Base-by-base conservation (phyloP, 92 coral and sea anemone species). In the Porites evermanni region DNA sequence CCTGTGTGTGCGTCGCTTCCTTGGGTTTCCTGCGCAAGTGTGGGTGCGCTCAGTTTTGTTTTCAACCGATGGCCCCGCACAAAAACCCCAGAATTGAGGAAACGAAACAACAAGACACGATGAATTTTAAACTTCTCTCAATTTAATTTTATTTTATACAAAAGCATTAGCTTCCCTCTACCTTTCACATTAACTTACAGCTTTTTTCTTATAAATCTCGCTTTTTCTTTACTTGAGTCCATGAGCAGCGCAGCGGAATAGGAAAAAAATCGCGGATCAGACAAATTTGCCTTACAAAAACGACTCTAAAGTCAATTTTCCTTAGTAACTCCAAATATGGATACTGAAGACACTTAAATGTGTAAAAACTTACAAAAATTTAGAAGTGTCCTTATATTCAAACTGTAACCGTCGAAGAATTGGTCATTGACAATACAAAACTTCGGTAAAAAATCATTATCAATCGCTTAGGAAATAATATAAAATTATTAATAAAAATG, bases 341-440 rank as follows among this genome's bases (percentile, higher is more conserved):
- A 79, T 12, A 17, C 38, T 50, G 1, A 12, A 4, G 23, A 63
- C n/a, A 63, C 18, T 60, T 20, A 50, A 59, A 79, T 64, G 19
- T 13, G 12, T 13, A 6, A 64, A 64, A 65, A 10, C 19, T 26
- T 26, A 23, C 44, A 38, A 44, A 64, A 44, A 2, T 13, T 50
- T 7, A n/a, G 47, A 47, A 32, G 2, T 1, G 11, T 19, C 17
- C 44, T 19, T 64, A 10, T 44, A 14, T 11, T 17, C 24, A 32
- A 79, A 79, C 83, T 63, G 65, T 64, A 79, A 79, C 83, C 14
- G 44, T 38, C 13, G 59, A 63, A 63, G 56, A n/a, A 4, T n/a
- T 16, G 3, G 4, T 78, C 12, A 21, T 24, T 56, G 12, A 11
- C 12, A 1, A 56, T 26, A 4, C 17, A 21, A 21, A 29, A 8